Percentiles rank a stretch among this genome's conserved stretches.
phyloP scores from a whole-genome alignment of 1,140 invertebrate genomes.

The Epicauta chinensis region DNA sequence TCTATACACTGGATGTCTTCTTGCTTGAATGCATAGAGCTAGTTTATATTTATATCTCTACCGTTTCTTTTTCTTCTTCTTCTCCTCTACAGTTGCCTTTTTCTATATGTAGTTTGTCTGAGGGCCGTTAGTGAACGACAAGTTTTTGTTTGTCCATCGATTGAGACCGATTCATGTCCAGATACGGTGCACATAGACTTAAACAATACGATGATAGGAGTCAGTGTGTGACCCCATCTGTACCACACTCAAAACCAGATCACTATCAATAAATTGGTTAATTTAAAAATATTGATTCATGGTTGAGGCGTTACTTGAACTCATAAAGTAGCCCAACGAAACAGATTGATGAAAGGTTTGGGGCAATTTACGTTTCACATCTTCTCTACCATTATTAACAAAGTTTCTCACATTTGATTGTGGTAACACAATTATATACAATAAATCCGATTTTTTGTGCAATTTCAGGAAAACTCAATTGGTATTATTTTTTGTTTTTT shows the following conservation, averaged over 20 bases:
- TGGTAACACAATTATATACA: too few relatives aligned
- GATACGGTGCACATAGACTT: slow-evolving; percentile 19
- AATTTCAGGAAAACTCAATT: too few relatives aligned
- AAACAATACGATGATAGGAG: slow-evolving; percentile 24
- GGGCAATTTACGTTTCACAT: slow-evolving; percentile 9
- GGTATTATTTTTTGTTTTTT: slow-evolving; percentile 24
- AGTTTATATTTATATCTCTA: slow-evolving; percentile 8
- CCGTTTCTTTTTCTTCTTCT: too few relatives aligned
- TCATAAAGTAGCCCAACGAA: slow-evolving; percentile 29
- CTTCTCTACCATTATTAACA: too few relatives aligned
- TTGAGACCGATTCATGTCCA: slow-evolving; percentile 20
- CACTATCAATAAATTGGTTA: slow-evolving; percentile 39
- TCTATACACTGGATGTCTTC: too few relatives aligned
- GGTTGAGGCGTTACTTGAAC: slow-evolving; percentile 29
- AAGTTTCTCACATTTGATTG: too few relatives aligned
- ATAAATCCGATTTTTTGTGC: too few relatives aligned
- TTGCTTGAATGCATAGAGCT: slow-evolving; percentile 8
- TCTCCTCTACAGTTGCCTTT: too few relatives aligned
- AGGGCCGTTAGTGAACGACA: slow-evolving; percentile 20
- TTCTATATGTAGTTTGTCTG: not conserved
- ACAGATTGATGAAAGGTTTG: slow-evolving; percentile 19
- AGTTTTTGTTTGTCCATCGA: slow-evolving; percentile 23
- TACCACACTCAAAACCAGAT: slow-evolving; percentile 19
- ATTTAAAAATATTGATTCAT: slow-evolving; percentile 40
- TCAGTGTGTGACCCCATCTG: not conserved